Conservation (phyloP, 64 coral and sea anemone genomes). For the Stichodactyla helianthus region DNA sequence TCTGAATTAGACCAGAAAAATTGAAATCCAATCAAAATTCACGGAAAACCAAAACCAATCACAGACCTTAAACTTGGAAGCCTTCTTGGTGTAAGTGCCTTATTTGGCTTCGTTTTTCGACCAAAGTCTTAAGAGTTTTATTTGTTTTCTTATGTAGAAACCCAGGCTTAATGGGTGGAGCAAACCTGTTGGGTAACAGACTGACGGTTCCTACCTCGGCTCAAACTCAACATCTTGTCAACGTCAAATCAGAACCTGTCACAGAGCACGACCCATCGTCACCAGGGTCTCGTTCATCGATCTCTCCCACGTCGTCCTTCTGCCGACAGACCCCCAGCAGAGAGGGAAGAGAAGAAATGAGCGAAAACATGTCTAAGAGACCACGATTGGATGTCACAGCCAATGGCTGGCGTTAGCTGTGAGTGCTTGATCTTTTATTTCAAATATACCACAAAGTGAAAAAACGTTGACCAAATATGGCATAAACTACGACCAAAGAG, state of each 20-base stretch:
- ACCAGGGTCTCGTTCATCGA: slow-evolving; percentile 57
- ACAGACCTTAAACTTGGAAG: neutral
- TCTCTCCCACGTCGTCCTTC: slow-evolving; percentile 65
- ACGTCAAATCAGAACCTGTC: slow-evolving; percentile 62
- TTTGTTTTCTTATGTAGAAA: neutral
- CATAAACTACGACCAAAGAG: neutral
- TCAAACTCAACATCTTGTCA: slow-evolving; percentile 24
- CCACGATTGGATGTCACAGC: slow-evolving; percentile 35
- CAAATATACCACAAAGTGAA: neutral
- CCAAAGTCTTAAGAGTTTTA: no score
- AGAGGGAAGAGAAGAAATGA: slow-evolving; percentile 29
- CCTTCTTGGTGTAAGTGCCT: neutral
- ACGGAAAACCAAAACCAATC: no score
- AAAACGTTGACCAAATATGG: neutral
- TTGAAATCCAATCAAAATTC: no score
- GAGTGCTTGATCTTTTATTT: neutral
- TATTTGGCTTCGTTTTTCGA: no score
- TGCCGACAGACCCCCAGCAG: slow-evolving; percentile 25
- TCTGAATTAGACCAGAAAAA: no score
- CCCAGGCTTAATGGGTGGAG: neutral
- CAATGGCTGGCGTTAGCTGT: slow-evolving; percentile 49
- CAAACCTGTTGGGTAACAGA: slow-evolving; percentile 48
- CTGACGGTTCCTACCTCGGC: slow-evolving; percentile 30
- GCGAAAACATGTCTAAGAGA: slow-evolving; percentile 32
- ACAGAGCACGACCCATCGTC: slow-evolving; percentile 52